Conservation (phyloP, 2,113 vertebrate species). For the Callopanchax toddi region DNA sequence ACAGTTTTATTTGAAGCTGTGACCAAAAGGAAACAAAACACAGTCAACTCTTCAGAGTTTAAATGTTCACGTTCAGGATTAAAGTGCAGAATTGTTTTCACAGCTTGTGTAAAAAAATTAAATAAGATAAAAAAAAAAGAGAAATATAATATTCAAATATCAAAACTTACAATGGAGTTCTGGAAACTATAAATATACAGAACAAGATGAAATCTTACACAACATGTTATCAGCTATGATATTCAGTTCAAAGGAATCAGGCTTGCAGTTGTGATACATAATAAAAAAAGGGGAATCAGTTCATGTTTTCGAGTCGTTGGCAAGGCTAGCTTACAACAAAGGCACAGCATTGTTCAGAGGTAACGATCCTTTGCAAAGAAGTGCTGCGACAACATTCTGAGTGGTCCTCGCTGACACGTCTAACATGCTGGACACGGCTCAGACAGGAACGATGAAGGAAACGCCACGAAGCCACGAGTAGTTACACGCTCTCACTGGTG, state of each 20-base stretch:
- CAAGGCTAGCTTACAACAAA: conserved; percentile 86
- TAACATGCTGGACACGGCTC: conserved; percentile 66
- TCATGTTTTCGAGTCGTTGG: conserved; percentile 78
- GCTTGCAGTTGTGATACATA: conserved; percentile 66
- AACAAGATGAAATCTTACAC: conserved; percentile 66
- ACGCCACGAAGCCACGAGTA: conserved; percentile 17
- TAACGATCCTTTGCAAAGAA: conserved; percentile 82
- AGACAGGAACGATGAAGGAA: conserved; percentile 37
- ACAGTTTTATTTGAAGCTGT: conserved; percentile 82
- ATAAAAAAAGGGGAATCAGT: conserved; percentile 63
- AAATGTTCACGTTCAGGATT: conserved; percentile 77
- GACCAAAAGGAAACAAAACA: conserved; percentile 70
- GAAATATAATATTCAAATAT: conserved; percentile 67
- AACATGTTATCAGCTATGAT: conserved; percentile 68
- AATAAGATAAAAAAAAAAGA: conserved; percentile 63
- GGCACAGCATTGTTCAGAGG: conserved; percentile 85
- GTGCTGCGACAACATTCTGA: conserved; percentile 72
- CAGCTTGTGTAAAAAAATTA: conserved; percentile 83
- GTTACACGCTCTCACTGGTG: too few species aligned
- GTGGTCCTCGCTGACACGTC: conserved; percentile 54
- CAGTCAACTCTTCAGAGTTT: conserved; percentile 73
- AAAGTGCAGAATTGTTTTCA: conserved; percentile 87
- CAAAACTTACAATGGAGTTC: conserved; percentile 69
- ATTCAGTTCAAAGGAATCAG: conserved; percentile 70
- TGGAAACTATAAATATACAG: conserved; percentile 76